Evolutionary conservation across 2,797 vertebrate species (phyloP).

Genomic region (Chaunax sp.): DNA sequence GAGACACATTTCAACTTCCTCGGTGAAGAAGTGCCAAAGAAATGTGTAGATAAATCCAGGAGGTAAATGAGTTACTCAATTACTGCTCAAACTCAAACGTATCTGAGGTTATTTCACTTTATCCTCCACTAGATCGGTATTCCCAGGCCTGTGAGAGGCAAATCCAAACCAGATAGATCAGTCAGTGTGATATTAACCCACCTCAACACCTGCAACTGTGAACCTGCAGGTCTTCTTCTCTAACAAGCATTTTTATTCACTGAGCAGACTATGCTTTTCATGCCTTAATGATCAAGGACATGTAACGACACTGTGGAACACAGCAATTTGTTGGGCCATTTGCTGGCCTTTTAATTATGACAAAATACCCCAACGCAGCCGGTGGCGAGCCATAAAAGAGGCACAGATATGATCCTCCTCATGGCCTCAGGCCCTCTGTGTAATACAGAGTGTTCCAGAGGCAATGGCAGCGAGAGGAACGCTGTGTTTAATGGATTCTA

Average conservation of each 20-base stretch:
- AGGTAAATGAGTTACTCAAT: neutral
- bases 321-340: constrained; percentile 70
- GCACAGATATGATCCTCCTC: constrained; percentile 66
- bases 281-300: constrained; percentile 68
- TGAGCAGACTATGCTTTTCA: constrained; percentile 48
- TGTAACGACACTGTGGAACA: constrained; percentile 67
- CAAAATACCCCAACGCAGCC: constrained; percentile 63
- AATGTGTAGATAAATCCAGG: neutral
- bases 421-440: constrained; percentile 59
- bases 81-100: neutral
- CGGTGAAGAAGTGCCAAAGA: neutral
- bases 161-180: constrained; percentile 26
- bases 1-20: neutral
- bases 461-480: constrained; percentile 63
- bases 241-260: constrained; percentile 60
- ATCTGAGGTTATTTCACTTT: constrained; percentile 21
- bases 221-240: constrained; percentile 31
- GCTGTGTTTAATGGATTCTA: constrained; percentile 75
- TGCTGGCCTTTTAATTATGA: constrained; percentile 79
- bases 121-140: constrained; percentile 7
- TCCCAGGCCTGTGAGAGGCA: constrained; percentile 1
- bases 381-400: constrained; percentile 72
- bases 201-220: constrained; percentile 42
- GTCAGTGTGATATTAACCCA: constrained; percentile 27
- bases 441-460: constrained; percentile 70